Evolutionary conservation across 2,888 invertebrate genomes (phyloP).

Genomic region (Cheilosia vulpina): DNA sequence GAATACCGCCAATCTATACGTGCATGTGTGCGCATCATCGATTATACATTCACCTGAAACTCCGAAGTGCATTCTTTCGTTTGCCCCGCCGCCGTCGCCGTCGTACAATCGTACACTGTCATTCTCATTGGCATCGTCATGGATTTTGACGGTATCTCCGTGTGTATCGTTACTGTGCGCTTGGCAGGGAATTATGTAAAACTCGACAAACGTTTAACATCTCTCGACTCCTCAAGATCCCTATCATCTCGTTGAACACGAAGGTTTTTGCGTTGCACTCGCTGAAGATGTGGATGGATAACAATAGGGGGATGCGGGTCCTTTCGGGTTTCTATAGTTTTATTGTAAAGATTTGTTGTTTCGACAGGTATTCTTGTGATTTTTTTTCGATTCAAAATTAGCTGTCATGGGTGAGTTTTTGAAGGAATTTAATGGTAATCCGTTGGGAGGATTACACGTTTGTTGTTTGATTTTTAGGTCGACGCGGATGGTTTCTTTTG

Average conservation of each 20-base stretch:
- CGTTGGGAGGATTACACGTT: conserved; percentile 25
- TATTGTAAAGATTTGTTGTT: conserved; percentile 27
- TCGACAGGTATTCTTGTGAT: conserved; percentile 3
- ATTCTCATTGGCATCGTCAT: conserved; percentile 43
- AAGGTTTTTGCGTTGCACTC: conserved; percentile 36
- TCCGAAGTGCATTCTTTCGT: conserved; percentile 47
- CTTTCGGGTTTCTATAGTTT: conserved; percentile 21
- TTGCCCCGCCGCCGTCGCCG: background rate
- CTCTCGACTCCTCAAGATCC: conserved; percentile 63
- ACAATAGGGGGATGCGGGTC: conserved; percentile 45
- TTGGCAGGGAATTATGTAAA: conserved; percentile 69
- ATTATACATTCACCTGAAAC: conserved; percentile 62
- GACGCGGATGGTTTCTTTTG: background rate
- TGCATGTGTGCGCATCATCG: conserved; percentile 39
- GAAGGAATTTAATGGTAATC: conserved; percentile 17
- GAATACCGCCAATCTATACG: conserved; percentile 54
- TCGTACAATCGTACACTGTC: background rate
- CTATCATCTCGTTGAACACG: conserved; percentile 31
- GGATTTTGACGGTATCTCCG: conserved; percentile 59
- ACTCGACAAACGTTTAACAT: conserved; percentile 68
- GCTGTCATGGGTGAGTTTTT: conserved; percentile 21
- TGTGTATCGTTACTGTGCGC: conserved; percentile 57
- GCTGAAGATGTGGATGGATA: conserved; percentile 37
- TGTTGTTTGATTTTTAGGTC: background rate
- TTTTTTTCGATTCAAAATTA: conserved; percentile 20